Percentiles rank a stretch among this genome's conserved stretches.
Evolutionary conservation across 2,113 vertebrate genomes (phyloP).

Genomic region (Hippocampus zosterae): DNA sequence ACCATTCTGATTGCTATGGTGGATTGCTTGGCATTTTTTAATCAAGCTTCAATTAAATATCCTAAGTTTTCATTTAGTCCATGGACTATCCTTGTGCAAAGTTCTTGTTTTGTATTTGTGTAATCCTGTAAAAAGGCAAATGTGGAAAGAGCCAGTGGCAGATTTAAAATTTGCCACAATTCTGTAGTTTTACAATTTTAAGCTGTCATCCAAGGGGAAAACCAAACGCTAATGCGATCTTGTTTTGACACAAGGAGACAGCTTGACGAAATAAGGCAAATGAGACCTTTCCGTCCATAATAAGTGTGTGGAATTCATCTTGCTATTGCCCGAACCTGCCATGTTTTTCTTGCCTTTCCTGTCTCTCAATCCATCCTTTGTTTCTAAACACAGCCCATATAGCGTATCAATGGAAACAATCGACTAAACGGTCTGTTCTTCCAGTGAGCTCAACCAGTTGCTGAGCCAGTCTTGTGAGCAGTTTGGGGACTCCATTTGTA

Average conservation of each 20-base stretch:
- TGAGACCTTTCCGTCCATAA: constrained; percentile 14
- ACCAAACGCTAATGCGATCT: background rate
- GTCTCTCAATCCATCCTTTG: background rate
- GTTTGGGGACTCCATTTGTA: constrained; percentile 25
- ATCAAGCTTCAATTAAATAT: no score
- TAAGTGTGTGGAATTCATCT: constrained; percentile 15
- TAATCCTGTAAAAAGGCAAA: no score
- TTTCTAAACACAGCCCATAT: background rate
- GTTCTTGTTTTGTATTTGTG: no score
- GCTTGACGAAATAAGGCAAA: background rate
- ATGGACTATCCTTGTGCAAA: no score
- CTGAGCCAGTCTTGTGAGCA: constrained; percentile 26
- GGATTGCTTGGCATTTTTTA: no score
- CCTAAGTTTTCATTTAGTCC: no score
- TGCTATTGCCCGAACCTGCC: background rate
- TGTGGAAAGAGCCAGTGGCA: no score
- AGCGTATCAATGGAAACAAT: background rate
- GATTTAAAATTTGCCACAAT: no score
- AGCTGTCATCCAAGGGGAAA: no score
- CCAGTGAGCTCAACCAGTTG: constrained; percentile 37
- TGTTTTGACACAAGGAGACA: background rate
- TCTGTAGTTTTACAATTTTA: no score
- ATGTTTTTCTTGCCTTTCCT: background rate
- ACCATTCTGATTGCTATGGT: no score
- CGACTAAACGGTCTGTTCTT: constrained; percentile 16